Conservation (phyloP, 1,140 invertebrate genomes). For the Hyles vespertilio region DNA sequence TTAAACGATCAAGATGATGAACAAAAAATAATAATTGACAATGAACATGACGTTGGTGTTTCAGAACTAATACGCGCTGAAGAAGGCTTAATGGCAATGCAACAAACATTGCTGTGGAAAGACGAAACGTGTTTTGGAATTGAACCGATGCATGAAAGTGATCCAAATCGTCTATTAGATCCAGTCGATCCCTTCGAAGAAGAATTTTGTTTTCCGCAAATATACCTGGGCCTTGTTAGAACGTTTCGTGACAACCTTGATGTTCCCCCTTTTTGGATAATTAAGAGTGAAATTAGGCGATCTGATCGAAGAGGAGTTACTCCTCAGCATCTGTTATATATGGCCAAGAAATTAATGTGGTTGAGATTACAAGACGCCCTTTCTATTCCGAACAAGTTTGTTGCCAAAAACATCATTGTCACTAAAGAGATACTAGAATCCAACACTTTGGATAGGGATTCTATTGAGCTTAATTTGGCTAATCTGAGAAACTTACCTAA, state of each 20-base stretch:
- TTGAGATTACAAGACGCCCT: slow-evolving; percentile 12
- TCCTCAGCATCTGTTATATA: slow-evolving; percentile 17
- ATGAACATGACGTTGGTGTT: slow-evolving; percentile 5
- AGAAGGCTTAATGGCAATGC: slow-evolving; percentile 19
- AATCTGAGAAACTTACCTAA: slow-evolving; percentile 35
- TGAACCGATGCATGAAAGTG: slow-evolving; percentile 17
- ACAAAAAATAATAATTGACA: slow-evolving; percentile 13
- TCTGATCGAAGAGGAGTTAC: slow-evolving; percentile 14
- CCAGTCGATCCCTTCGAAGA: slow-evolving; percentile 14
- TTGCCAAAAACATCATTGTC: slow-evolving; percentile 9
- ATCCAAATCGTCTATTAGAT: slow-evolving; percentile 21
- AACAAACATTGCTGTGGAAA: slow-evolving; percentile 24
- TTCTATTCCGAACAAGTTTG: slow-evolving; percentile 13
- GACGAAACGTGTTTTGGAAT: slow-evolving; percentile 18
- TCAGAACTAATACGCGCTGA: slow-evolving; percentile 22
- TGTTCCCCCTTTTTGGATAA: slow-evolving; percentile 12
- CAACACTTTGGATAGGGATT: slow-evolving; percentile 11
- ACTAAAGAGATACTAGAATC: slow-evolving; percentile 16
- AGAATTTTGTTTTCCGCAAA: slow-evolving; percentile 27
- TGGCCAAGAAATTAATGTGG: slow-evolving; percentile 21
- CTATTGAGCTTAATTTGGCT: slow-evolving; percentile 18
- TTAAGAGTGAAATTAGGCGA: slow-evolving; percentile 13
- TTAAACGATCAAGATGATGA: slow-evolving; percentile 12
- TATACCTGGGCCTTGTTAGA: slow-evolving; percentile 23
- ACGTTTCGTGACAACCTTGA: slow-evolving; percentile 17